phyloP scores from a whole-genome alignment of 2,797 vertebrate species.

The Fistularia tabacaria region DNA sequence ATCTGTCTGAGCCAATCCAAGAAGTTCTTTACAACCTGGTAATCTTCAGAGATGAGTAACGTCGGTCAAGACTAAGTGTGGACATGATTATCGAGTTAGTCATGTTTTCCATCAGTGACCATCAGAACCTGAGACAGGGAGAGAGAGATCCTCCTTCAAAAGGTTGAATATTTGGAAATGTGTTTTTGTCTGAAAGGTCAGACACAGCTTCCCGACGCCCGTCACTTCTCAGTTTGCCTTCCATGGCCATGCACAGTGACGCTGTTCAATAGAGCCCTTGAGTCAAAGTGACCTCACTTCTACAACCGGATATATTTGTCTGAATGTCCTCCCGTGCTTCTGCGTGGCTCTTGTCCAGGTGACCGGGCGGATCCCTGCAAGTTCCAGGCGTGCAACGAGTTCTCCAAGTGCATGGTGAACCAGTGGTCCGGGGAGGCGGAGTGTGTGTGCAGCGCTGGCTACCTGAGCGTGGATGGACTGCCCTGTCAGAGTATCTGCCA shows the following conservation, averaged over 20 bases:
- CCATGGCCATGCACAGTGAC: background rate
- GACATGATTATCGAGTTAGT: conserved; percentile 24
- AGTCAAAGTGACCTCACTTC: too few species aligned
- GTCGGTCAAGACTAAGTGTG: background rate
- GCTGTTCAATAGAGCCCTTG: too few species aligned
- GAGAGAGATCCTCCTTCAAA: too few species aligned
- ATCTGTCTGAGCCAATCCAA: conserved; percentile 67
- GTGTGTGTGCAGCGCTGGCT: conserved; percentile 87
- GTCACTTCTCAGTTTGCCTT: too few species aligned
- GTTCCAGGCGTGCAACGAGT: conserved; percentile 94
- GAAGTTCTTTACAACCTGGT: conserved; percentile 26
- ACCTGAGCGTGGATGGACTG: conserved; percentile 85
- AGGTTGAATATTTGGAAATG: too few species aligned
- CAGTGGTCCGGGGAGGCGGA: conserved; percentile 88
- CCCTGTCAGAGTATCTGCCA: conserved; percentile 92
- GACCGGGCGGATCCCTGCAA: conserved; percentile 91
- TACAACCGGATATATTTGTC: background rate
- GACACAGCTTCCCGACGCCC: too few species aligned
- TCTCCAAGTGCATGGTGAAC: conserved; percentile 86
- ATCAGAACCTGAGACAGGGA: too few species aligned
- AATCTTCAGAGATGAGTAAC: conserved; percentile 46
- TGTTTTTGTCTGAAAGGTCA: too few species aligned
- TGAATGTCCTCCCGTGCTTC: background rate
- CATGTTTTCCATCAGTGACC: conserved; percentile 4
- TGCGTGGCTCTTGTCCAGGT: conserved; percentile 66